Conservation (phyloP, 2,888 invertebrate genomes). For the Malthinus flaveolus region DNA sequence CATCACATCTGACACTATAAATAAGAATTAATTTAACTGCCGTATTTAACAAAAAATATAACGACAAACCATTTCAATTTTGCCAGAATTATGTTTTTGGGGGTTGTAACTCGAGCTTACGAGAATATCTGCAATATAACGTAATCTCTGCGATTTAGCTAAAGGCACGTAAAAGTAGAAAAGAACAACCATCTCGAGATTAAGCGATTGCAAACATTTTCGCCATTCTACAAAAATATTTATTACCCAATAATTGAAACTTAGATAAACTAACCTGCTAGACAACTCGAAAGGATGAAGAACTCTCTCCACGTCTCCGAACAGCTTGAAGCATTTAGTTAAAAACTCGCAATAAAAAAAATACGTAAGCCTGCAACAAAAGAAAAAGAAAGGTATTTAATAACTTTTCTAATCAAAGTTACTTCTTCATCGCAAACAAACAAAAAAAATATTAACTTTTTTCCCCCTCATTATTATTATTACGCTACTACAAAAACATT, state of each 20-base stretch:
- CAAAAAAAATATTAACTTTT: slow-evolving; percentile 21
- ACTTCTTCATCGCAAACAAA: slow-evolving; percentile 21
- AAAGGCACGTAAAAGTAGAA: slow-evolving; percentile 17
- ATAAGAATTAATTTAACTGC: slow-evolving; percentile 17
- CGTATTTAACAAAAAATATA: not conserved
- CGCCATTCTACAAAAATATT: slow-evolving; percentile 19
- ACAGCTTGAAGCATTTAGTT: slow-evolving; percentile 68
- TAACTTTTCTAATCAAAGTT: slow-evolving; percentile 12
- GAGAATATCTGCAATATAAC: slow-evolving; percentile 16
- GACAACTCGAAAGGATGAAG: slow-evolving; percentile 66
- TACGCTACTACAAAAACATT: slow-evolving; percentile 14
- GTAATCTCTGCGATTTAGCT: slow-evolving; percentile 23
- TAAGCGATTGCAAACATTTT: not conserved
- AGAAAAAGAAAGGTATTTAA: slow-evolving; percentile 25
- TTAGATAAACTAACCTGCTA: slow-evolving; percentile 57
- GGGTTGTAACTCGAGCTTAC: slow-evolving; percentile 15
- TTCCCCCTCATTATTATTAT: slow-evolving; percentile 24
- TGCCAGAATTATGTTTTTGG: slow-evolving; percentile 9
- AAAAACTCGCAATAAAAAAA: slow-evolving; percentile 54
- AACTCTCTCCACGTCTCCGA: slow-evolving; percentile 66
- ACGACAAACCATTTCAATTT: slow-evolving; percentile 22
- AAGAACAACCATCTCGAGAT: not conserved
- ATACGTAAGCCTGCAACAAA: slow-evolving; percentile 59
- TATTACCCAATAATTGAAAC: too few species aligned
- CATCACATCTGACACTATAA: slow-evolving; percentile 23